Percentiles rank a stretch among this genome's conserved stretches.
Conservation (phyloP, 2,888 invertebrate species). For the Xestia c-nigrum region DNA sequence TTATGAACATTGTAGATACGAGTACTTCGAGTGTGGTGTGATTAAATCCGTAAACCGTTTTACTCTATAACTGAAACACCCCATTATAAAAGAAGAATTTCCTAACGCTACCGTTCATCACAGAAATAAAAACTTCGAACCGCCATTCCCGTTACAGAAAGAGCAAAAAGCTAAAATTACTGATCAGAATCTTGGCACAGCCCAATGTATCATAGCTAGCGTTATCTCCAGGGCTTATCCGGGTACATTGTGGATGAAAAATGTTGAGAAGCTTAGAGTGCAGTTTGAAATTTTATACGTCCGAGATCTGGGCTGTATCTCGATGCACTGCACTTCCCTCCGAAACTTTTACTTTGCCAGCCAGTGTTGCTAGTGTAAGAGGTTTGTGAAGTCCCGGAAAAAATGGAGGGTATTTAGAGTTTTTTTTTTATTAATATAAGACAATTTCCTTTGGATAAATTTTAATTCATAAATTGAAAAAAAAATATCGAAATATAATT, state of each 20-base stretch:
- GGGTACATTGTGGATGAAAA: slow-evolving; percentile 69
- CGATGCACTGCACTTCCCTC: slow-evolving; percentile 70
- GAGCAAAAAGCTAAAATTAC: slow-evolving; percentile 67
- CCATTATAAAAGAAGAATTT: slow-evolving; percentile 22
- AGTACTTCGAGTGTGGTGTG: no score
- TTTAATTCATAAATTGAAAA: no score
- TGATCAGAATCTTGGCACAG: slow-evolving; percentile 63
- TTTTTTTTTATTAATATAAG: no score
- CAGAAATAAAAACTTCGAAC: slow-evolving; percentile 53
- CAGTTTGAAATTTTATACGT: slow-evolving; percentile 74
- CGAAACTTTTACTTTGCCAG: slow-evolving; percentile 72
- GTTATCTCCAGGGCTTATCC: slow-evolving; percentile 69
- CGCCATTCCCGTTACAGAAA: slow-evolving; percentile 51
- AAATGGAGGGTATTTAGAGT: background rate
- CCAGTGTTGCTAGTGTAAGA: slow-evolving; percentile 45
- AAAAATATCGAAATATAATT: no score
- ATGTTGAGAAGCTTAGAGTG: slow-evolving; percentile 68
- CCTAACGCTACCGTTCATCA: slow-evolving; percentile 17
- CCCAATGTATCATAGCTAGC: slow-evolving; percentile 67
- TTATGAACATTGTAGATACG: no score
- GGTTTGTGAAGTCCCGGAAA: slow-evolving; percentile 3
- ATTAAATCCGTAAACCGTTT: background rate
- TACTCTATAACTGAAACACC: background rate
- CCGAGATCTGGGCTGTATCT: slow-evolving; percentile 69
- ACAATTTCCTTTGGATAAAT: no score